Evolutionary conservation across 2,888 invertebrate species (phyloP).

Genomic region (Callinectes sapidus): DNA sequence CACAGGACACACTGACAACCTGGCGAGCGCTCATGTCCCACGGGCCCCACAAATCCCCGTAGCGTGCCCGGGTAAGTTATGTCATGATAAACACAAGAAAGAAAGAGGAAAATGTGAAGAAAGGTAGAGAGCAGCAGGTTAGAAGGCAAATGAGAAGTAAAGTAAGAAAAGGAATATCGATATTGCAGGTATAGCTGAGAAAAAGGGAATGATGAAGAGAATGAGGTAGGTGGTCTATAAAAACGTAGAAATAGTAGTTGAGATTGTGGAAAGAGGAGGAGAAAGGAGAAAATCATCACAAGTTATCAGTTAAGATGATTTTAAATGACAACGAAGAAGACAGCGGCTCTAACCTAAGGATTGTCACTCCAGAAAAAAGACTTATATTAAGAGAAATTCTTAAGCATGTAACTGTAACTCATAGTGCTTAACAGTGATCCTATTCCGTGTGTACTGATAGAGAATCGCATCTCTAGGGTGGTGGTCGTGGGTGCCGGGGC

Average conservation of each 20-base stretch:
- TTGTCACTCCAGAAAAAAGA: too few species aligned
- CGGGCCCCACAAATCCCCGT: not conserved
- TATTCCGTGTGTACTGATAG: not conserved
- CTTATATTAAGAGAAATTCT: too few species aligned
- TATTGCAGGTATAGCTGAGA: too few species aligned
- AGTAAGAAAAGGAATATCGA: too few species aligned
- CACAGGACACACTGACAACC: not conserved
- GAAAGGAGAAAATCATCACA: not conserved
- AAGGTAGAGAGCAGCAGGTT: too few species aligned
- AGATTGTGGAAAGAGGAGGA: not conserved
- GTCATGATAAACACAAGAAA: not conserved
- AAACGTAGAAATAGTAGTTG: not conserved
- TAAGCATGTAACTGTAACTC: too few species aligned
- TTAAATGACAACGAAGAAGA: too few species aligned
- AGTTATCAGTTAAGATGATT: too few species aligned
- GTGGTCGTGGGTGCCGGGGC: constrained; percentile 59
- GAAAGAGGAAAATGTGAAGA: not conserved
- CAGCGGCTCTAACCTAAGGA: too few species aligned
- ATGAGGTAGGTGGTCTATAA: not conserved
- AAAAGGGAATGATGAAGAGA: too few species aligned
- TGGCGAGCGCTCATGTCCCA: not conserved
- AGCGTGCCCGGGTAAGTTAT: not conserved
- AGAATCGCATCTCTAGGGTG: constrained; percentile 31
- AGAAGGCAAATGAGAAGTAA: too few species aligned
- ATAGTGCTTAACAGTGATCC: not conserved